Conservation (phyloP, 2,113 vertebrate species). For the Mesocricetus auratus region DNA sequence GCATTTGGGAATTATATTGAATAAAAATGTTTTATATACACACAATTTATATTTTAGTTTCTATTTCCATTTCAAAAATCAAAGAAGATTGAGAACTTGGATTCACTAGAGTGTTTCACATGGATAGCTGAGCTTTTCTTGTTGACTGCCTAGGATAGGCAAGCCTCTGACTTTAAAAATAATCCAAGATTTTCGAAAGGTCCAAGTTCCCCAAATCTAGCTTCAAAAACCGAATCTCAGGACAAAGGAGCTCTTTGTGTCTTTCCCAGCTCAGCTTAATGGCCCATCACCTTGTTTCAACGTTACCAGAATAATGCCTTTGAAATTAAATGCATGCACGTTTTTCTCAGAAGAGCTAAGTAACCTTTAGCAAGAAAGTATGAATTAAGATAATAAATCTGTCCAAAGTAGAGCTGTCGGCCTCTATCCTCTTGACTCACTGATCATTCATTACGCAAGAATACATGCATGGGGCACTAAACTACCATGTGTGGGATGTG, state of each 20-base stretch:
- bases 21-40: not conserved
- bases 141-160: not conserved
- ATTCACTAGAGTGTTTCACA: constrained; percentile 29
- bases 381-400: constrained; percentile 74
- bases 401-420: constrained; percentile 66
- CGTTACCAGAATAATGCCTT: constrained; percentile 29
- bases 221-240: constrained; percentile 40
- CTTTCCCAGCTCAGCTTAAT: constrained; percentile 26
- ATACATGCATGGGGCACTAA: not conserved
- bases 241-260: constrained; percentile 38
- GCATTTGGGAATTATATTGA: not conserved
- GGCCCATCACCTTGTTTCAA: constrained; percentile 28
- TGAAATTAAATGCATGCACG: constrained; percentile 54
- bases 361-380: constrained; percentile 74
- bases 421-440: constrained; percentile 51
- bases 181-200: constrained; percentile 4
- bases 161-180: constrained; percentile 39
- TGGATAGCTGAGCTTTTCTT: not conserved
- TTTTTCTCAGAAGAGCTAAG: constrained; percentile 65
- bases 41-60: not conserved
- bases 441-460: constrained; percentile 42
- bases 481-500: not conserved
- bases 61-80: constrained; percentile 47
- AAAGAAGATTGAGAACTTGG: not conserved
- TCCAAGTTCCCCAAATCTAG: not conserved